Evolutionary conservation across 2,797 vertebrate genomes (phyloP), one percentile per base, ranked within the genome.

Genomic region (Clarias laeviceps): DNA sequence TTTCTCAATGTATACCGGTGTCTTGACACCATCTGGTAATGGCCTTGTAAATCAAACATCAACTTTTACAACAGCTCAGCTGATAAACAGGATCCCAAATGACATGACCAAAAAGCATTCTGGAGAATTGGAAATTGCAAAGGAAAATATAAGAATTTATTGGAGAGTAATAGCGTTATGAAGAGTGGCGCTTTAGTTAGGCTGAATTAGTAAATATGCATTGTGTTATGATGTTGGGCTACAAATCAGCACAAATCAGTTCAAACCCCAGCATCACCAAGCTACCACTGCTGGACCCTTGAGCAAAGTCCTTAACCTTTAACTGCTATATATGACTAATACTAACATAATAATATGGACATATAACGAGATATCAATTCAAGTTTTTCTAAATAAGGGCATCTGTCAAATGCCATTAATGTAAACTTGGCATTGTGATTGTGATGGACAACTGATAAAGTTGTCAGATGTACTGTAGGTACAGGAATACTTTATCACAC

Each of bases 1-100:
- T 91, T 91, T 93, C 91, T 92, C 90, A 93, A 93, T 94, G 86
- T 86, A 65, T 90, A 91, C 90, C 88, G 87, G 82, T 91, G 90
- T 92, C 88, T 91, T 83, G 50, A 82, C 89, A 93, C 90, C 50
- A 15, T 29, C 86, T 72, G 73, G 89, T 93, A 94, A 94, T 91
- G 91, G 90, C 88, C 89, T 90, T 91, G 90, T 91, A 93, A 93
- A 92, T 93, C 90, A 92, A 91, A 92, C 89, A 84, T 61, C 9
- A 80, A 87, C 84, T 86, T 91, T 91, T 85, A 86, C 85, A 83
- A 88, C 82, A 79, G 86, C 88, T 88, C 91, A 92, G 87, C 89
- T 90, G 84, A 89, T 85, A 82, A 92, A 86, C 82, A 85, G 12
- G n/a, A 81, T 86, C 79, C 86, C 66, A n/a, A 61, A 82, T 59